These are phyloP conservation scores for Hemithea aestivaria DNA, from an alignment of 2,888 invertebrate genomes.

Conservation along the genomic window DNA sequence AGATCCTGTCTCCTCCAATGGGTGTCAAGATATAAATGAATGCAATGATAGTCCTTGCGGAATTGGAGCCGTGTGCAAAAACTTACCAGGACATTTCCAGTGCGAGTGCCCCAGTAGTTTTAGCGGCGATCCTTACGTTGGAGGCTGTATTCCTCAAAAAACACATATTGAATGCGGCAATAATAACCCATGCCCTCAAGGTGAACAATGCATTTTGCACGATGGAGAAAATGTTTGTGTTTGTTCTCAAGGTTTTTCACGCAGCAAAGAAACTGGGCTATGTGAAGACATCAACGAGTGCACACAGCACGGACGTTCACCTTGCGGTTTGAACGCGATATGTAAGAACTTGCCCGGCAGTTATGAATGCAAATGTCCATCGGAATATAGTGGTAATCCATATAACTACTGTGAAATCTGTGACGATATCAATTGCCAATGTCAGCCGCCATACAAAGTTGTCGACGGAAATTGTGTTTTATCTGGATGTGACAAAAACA, in stretches of 20 bases:
- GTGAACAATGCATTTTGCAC: slow-evolving; percentile 91
- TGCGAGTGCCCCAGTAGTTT: slow-evolving; percentile 93
- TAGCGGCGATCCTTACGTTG: slow-evolving; percentile 88
- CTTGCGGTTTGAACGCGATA: slow-evolving; percentile 92
- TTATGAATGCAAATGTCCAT: slow-evolving; percentile 94
- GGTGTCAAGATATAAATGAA: slow-evolving; percentile 94
- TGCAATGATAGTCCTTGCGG: slow-evolving; percentile 90
- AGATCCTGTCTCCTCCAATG: slow-evolving; percentile 79
- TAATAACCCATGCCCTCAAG: slow-evolving; percentile 87
- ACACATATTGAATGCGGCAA: slow-evolving; percentile 85
- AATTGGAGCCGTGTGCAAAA: slow-evolving; percentile 91
- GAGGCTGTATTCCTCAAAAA: slow-evolving; percentile 84
- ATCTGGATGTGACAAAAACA: slow-evolving; percentile 89
- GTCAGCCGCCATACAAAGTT: slow-evolving; percentile 92
- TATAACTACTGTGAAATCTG: slow-evolving; percentile 92
- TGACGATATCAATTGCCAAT: slow-evolving; percentile 89
- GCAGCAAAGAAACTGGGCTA: slow-evolving; percentile 84
- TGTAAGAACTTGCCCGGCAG: slow-evolving; percentile 96
- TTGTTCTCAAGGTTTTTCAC: slow-evolving; percentile 91
- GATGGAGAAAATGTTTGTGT: slow-evolving; percentile 91
- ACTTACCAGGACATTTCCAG: slow-evolving; percentile 90
- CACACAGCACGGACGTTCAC: slow-evolving; percentile 85
- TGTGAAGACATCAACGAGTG: slow-evolving; percentile 95
- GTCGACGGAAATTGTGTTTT: slow-evolving; percentile 90
- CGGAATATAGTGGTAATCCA: slow-evolving; percentile 93